A percentile compares a stretch with the other conserved stretches of the same genome.
Conservation (phyloP, 2,797 vertebrate species). For the Coregonus sp. region DNA sequence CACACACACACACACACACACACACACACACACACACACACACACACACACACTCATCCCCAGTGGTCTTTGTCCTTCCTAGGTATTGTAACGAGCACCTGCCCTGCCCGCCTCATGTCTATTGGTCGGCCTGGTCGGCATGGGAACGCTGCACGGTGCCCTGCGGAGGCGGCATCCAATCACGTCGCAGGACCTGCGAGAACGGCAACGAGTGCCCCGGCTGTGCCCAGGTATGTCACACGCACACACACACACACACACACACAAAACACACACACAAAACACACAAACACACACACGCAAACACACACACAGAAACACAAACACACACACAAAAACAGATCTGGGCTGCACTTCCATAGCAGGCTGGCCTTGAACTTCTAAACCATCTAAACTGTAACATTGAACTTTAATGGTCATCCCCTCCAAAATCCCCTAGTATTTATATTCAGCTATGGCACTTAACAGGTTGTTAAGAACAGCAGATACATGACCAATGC, state of each 20-base stretch:
- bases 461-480: conserved; percentile 17
- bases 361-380: background rate
- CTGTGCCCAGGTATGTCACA: conserved; percentile 84
- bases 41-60: conserved; percentile 12
- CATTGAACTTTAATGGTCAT: conserved; percentile 42
- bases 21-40: background rate
- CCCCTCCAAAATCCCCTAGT: conserved; percentile 48
- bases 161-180: conserved; percentile 94
- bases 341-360: background rate
- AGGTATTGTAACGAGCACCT: conserved; percentile 98
- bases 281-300: background rate
- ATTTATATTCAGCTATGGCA: conserved; percentile 43
- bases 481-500: conserved; percentile 61
- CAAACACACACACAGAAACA: background rate
- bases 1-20: background rate
- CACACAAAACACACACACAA: background rate
- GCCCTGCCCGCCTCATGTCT: conserved; percentile 90
- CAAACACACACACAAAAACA: background rate
- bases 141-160: conserved; percentile 95
- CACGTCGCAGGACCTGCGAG: conserved; percentile 89
- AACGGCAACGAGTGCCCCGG: conserved; percentile 94
- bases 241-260: background rate
- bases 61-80: conserved; percentile 28
- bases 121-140: conserved; percentile 95
- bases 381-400: background rate